These are phyloP conservation scores for Nothoprocta perdicaria DNA, from an alignment of 2,113 vertebrate genomes.

Conservation along the genomic window DNA sequence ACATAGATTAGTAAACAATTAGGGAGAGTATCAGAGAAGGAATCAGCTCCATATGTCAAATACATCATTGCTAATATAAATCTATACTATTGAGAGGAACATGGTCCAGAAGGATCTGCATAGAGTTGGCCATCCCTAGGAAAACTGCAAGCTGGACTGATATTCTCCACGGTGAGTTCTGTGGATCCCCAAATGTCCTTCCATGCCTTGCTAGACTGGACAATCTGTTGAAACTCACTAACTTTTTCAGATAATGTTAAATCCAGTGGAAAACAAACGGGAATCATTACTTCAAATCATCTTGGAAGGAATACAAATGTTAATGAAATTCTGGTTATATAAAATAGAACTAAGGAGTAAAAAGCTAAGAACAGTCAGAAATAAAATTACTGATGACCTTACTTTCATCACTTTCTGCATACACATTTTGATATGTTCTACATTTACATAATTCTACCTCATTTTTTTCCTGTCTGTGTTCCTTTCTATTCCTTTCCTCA, in stretches of 20 bases:
- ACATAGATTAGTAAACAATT: neutral
- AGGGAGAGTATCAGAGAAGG: neutral
- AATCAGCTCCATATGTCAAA: neutral
- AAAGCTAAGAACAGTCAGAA: neutral
- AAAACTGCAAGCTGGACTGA: neutral
- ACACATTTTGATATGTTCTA: neutral
- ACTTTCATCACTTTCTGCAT: neutral
- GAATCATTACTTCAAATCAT: neutral
- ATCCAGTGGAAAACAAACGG: neutral
- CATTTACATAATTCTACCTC: neutral
- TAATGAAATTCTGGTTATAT: neutral
- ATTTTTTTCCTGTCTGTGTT: neutral
- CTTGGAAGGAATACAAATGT: neutral
- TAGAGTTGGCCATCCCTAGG: fast-evolving
- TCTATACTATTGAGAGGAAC: neutral
- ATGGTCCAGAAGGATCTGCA: neutral
- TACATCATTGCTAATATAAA: neutral
- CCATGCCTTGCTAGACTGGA: neutral
- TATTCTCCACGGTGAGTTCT: neutral
- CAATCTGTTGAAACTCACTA: neutral
- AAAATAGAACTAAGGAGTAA: neutral
- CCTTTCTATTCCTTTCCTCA: neutral
- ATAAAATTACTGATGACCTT: neutral
- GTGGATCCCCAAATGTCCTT: neutral
- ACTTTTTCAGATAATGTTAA: neutral